A percentile compares a stretch with the other conserved stretches of the same genome.
Evolutionary conservation across 1,140 invertebrate genomes (phyloP).

Genomic region (Temnothorax curvispinosus): DNA sequence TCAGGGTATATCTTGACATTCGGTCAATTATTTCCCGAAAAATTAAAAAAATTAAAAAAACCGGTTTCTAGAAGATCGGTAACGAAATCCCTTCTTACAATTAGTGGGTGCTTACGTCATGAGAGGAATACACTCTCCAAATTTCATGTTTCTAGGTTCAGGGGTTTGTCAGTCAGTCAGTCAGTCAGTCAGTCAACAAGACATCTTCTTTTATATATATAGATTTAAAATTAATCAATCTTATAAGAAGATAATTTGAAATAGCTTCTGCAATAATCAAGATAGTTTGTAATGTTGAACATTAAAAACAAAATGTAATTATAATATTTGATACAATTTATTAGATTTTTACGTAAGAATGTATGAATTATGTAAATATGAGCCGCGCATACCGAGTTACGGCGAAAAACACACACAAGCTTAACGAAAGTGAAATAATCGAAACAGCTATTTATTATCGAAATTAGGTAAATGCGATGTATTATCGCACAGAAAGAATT

Average conservation of each 20-base stretch:
- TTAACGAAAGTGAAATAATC: background rate
- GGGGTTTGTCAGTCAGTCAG: too few species aligned
- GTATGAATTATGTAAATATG: background rate
- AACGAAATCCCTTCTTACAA: too few species aligned
- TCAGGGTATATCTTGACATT: too few species aligned
- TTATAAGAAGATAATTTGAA: background rate
- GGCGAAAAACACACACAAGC: background rate
- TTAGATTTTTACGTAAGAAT: background rate
- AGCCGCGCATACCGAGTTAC: background rate
- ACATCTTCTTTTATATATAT: too few species aligned
- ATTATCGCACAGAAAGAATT: background rate
- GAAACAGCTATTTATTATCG: slow-evolving; percentile 13
- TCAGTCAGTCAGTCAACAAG: too few species aligned
- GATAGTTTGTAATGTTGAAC: background rate
- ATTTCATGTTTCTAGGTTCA: too few species aligned
- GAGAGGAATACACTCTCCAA: too few species aligned
- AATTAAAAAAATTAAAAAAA: too few species aligned
- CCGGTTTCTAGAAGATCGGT: too few species aligned
- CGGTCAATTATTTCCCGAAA: too few species aligned
- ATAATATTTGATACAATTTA: background rate
- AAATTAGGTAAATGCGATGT: slow-evolving; percentile 21
- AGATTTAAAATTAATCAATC: background rate
- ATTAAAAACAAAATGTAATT: background rate
- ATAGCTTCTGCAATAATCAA: background rate
- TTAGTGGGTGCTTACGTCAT: too few species aligned